phyloP scores from a whole-genome alignment of 2,888 invertebrate species.

The Bhutanitis thaidina region DNA sequence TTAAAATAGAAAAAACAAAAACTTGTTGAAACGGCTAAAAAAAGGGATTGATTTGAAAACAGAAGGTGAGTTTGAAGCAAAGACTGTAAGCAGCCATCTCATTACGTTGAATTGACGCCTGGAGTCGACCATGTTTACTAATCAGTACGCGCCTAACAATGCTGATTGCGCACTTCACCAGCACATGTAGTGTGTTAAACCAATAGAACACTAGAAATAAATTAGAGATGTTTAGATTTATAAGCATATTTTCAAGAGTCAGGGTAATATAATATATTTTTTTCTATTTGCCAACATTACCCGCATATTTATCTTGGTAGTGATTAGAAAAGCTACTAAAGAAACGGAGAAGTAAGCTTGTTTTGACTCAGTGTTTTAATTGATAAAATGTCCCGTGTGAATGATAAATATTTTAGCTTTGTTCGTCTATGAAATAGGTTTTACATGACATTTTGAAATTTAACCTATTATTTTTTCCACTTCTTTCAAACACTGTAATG shows the following conservation, averaged over 20 bases:
- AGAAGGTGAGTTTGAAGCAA: not conserved
- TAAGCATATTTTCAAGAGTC: too few species aligned
- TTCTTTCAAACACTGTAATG: too few species aligned
- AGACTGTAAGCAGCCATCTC: slow-evolving; percentile 9
- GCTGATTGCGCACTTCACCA: not conserved
- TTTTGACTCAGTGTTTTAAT: not conserved
- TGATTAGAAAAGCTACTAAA: not conserved
- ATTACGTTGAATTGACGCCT: slow-evolving; percentile 15
- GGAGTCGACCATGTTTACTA: slow-evolving; percentile 10
- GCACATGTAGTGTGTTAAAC: not conserved
- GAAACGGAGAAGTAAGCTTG: not conserved
- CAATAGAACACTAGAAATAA: too few species aligned
- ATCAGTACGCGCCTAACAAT: slow-evolving; percentile 1
- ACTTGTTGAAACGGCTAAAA: too few species aligned
- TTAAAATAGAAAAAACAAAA: too few species aligned
- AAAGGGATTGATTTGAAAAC: not conserved
- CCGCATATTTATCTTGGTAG: slow-evolving; percentile 3
- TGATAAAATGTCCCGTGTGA: not conserved
- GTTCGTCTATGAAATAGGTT: too few species aligned
- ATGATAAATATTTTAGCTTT: too few species aligned
- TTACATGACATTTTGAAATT: too few species aligned
- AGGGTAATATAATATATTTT: too few species aligned
- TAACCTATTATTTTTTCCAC: too few species aligned
- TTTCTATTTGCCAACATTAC: too few species aligned
- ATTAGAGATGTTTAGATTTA: too few species aligned